Evolutionary conservation across 2,797 vertebrate genomes (phyloP).

Genomic region (Sebastes miniatus): DNA sequence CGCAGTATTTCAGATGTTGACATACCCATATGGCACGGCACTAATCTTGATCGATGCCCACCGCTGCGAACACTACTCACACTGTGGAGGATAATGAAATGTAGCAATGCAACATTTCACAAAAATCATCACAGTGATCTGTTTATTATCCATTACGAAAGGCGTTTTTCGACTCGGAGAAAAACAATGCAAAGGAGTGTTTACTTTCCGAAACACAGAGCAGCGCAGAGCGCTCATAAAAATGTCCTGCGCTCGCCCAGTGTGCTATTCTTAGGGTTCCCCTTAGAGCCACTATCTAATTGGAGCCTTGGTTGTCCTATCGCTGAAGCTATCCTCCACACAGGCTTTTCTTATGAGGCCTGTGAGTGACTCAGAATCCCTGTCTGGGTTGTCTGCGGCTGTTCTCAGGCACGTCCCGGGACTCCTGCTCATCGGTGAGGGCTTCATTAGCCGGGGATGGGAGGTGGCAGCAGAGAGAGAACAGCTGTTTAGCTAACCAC

Average conservation of each 20-base stretch:
- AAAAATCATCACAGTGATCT: conserved; percentile 53
- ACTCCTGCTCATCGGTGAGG: conserved; percentile 77
- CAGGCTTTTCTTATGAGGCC: conserved; percentile 49
- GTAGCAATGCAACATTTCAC: conserved; percentile 57
- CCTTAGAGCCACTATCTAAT: conserved; percentile 71
- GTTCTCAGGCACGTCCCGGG: conserved; percentile 71
- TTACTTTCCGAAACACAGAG: conserved; percentile 53
- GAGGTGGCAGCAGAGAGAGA: conserved; percentile 78
- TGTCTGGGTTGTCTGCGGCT: conserved; percentile 56
- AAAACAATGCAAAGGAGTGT: conserved; percentile 35
- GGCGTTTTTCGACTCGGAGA: conserved; percentile 14
- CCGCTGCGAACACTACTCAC: conserved; percentile 44
- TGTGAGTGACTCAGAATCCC: conserved; percentile 56
- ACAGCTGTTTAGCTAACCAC: conserved; percentile 88
- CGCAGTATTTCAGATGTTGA: conserved; percentile 59
- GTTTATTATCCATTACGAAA: conserved; percentile 52
- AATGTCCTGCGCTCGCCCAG: conserved; percentile 35
- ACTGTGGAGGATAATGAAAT: conserved; percentile 55
- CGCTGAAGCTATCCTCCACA: conserved; percentile 37
- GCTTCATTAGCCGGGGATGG: conserved; percentile 85
- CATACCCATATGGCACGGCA: conserved; percentile 62
- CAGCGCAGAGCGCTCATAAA: conserved; percentile 41
- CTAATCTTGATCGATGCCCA: conserved; percentile 72
- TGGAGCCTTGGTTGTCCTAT: conserved; percentile 59
- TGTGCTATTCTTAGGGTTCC: conserved; percentile 71